Evolutionary conservation across 2,888 invertebrate genomes (phyloP).

Genomic region (Aleiodes testaceus): DNA sequence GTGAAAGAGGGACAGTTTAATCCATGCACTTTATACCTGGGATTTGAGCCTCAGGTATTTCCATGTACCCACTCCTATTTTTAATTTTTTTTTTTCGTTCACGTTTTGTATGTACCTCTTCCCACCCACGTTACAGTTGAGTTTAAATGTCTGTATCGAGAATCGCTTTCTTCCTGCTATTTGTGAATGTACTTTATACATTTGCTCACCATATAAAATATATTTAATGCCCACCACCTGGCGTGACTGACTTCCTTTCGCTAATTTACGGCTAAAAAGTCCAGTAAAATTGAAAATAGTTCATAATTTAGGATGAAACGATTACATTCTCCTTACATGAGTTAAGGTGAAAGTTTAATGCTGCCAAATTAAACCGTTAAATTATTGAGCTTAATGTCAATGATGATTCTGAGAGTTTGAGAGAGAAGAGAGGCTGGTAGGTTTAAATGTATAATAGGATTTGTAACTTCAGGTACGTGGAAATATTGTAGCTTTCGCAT

Average conservation of each 20-base stretch:
- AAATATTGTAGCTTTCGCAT: conserved; percentile 50
- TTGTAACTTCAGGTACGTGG: conserved; percentile 27
- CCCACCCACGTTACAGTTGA: conserved; percentile 8
- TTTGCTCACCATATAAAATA: conserved; percentile 33
- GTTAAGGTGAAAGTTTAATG: background rate
- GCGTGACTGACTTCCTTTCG: conserved; percentile 38
- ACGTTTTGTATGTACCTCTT: background rate
- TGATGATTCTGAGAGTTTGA: background rate
- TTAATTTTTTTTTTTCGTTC: conserved; percentile 9
- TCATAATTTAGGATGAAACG: conserved; percentile 14
- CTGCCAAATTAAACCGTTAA: background rate
- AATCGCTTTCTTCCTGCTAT: conserved; percentile 54
- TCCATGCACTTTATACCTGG: conserved; percentile 21
- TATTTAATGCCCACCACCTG: background rate
- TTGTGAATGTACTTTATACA: conserved; percentile 43
- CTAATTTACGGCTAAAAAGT: background rate
- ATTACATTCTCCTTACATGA: conserved; percentile 1
- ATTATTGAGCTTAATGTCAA: background rate
- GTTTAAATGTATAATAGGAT: conserved; percentile 19
- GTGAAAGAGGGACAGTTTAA: conserved; percentile 28
- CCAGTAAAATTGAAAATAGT: background rate
- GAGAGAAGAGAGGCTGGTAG: background rate
- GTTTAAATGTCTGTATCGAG: conserved; percentile 31
- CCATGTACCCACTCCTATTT: conserved; percentile 17
- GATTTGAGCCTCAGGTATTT: background rate